Conservation (phyloP, 2,888 invertebrate genomes). For the Caenorhabditis doughertyi region DNA sequence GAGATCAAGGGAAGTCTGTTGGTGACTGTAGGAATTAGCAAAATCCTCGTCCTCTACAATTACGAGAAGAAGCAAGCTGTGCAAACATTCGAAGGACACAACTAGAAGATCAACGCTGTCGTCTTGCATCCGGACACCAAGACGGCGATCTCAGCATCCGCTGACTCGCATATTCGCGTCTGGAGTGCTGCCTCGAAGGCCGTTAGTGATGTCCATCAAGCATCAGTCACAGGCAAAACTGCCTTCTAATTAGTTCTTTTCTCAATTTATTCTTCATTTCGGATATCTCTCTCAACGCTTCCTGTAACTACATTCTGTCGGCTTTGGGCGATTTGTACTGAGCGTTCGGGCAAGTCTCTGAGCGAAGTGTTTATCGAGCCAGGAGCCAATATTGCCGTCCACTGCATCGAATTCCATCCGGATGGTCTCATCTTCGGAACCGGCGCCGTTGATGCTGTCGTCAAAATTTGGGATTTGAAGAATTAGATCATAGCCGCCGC, state of each 20-base stretch:
- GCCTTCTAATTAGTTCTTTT: too few relatives aligned
- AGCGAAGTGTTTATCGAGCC: slow-evolving; percentile 88
- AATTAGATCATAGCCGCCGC: slow-evolving; percentile 92
- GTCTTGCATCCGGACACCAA: slow-evolving; percentile 95
- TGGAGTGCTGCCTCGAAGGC: slow-evolving; percentile 91
- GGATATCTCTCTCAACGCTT: slow-evolving; percentile 93
- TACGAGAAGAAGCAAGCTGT: slow-evolving; percentile 97
- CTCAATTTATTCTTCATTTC: too few relatives aligned
- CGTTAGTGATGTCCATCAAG: slow-evolving; percentile 93
- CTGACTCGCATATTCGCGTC: slow-evolving; percentile 88
- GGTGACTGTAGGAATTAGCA: slow-evolving; percentile 92
- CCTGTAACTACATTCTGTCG: slow-evolving; percentile 96
- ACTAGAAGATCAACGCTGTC: slow-evolving; percentile 89
- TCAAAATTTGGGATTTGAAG: slow-evolving; percentile 99
- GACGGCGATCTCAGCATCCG: slow-evolving; percentile 77
- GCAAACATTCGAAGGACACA: slow-evolving; percentile 93
- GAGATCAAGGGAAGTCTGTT: slow-evolving; percentile 88
- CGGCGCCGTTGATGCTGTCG: slow-evolving; percentile 93
- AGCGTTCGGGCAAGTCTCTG: slow-evolving; percentile 95
- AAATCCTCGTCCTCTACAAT: slow-evolving; percentile 98
- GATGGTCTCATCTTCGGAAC: slow-evolving; percentile 99
- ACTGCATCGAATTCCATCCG: slow-evolving; percentile 98
- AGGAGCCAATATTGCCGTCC: slow-evolving; percentile 85
- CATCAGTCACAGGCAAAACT: slow-evolving; percentile 90
- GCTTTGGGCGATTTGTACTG: slow-evolving; percentile 95